Evolutionary conservation across 2,113 vertebrate species (phyloP), one percentile per base, ranked within the genome.

Genomic region (Siniperca knerii): DNA sequence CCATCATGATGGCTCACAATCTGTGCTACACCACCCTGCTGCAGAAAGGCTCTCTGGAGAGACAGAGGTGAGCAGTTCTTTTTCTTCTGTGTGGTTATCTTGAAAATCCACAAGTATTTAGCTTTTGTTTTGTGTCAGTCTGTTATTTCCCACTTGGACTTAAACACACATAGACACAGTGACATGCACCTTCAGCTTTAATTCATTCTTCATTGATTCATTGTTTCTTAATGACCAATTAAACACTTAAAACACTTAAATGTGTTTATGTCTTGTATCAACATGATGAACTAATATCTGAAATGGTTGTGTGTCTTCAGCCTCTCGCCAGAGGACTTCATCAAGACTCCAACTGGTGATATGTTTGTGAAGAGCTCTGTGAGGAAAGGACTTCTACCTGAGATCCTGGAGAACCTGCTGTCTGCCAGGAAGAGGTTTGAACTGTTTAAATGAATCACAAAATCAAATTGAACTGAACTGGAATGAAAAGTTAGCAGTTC

Each of bases 1-100:
- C 97, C 85, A 98, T 98, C 88, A 98, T 98, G 97, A 98, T 98
- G 97, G 97, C 97, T 46, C 97, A 98, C 90, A 98, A 98, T 79
- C 95, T 98, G 65, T 98, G 97, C 89, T 98, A 98, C 90, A 98
- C 97, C 61, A 97, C 97, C 0, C 94, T 98, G 29, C 93, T 98
- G 60, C 96, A 96, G 91, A 96, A 96, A 1, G 96, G 96, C 52
- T 89, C 96, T 0, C 87, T 64, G 1, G 97, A 97, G 5, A 96
- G 93, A 93, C 95, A 95, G 0, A 89, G 91, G 95, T 97, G 18
- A 93, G 94, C 6, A 10, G 18, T 2, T 65, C 0, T 50, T 21
- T 86, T 37, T 62, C 35, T 61, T 25, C 20, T 35, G 15, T 44
- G 66, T 37, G 10, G 2, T 16, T 46, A 61, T 29, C 29, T 2